A percentile compares a stretch with the other conserved stretches of the same genome.
phyloP scores from a whole-genome alignment of 2,888 invertebrate species.

The Phytoseiulus persimilis region DNA sequence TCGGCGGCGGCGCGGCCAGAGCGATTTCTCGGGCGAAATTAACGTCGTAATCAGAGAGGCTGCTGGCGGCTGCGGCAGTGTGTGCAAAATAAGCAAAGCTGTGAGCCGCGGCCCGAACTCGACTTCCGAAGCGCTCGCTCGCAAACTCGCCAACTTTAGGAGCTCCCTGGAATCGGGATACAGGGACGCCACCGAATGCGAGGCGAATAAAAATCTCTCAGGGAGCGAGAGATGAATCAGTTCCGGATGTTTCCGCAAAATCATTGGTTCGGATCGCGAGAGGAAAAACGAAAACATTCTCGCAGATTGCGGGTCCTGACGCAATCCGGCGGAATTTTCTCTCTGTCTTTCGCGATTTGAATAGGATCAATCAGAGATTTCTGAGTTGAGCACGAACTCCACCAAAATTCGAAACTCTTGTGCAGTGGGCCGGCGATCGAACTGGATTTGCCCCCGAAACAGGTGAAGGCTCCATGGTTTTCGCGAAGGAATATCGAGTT shows the following conservation, averaged over 20 bases:
- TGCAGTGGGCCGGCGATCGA: too few relatives aligned
- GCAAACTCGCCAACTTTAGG: not conserved
- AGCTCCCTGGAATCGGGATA: not conserved
- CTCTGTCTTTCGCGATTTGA: too few relatives aligned
- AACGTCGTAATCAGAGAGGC: not conserved
- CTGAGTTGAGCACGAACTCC: too few relatives aligned
- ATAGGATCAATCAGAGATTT: too few relatives aligned
- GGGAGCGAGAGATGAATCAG: not conserved
- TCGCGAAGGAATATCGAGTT: too few relatives aligned
- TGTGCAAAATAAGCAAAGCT: not conserved
- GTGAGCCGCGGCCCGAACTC: not conserved
- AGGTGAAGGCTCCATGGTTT: too few relatives aligned
- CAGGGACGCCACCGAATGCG: not conserved
- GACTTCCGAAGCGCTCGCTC: not conserved
- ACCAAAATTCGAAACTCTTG: too few relatives aligned
- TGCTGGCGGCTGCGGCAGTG: not conserved
- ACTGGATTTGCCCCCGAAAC: too few relatives aligned
- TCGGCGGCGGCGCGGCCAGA: not conserved
- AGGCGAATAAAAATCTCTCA: not conserved
- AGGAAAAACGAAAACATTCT: too few relatives aligned
- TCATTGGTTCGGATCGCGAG: too few relatives aligned
- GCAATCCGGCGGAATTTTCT: too few relatives aligned
- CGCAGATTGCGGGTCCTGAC: too few relatives aligned
- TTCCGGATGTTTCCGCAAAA: not conserved
- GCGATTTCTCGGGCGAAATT: not conserved